Evolutionary conservation across 2,113 vertebrate species (phyloP), one percentile per base, ranked within the genome.

Genomic region (Ranitomeya variabilis): DNA sequence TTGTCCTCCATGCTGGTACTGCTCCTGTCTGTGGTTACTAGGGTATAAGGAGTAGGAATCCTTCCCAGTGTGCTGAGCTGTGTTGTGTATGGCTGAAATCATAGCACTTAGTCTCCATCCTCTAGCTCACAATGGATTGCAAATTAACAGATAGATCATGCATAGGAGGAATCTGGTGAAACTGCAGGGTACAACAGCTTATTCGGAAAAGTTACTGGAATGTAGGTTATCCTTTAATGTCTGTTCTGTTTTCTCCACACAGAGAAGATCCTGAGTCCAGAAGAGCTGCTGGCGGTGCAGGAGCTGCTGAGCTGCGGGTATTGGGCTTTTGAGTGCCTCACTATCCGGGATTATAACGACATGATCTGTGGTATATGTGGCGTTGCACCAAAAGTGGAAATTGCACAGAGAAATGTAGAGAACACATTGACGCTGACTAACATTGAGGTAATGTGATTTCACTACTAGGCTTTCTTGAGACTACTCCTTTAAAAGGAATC

Each of bases 361-460:
- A 99, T 99, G 98, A 99, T 99, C 92, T 99, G 98, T 89, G 98
- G 98, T 19, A 93, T 99, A 91, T 99, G 98, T 85, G 98, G 98
- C 3, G 94, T 99, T 87, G 96, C 97, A 73, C 98, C 98, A 79
- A 99, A 97, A 91, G 91, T 99, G 87, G 98, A 99, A 93, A 95
- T 99, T 88, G 96, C 97, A 6, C 97, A 96, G 89, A 94, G 98
- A 89, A 94, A 95, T 91, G 89, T 92, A 12, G 94, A 94, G 90
- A 97, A 96, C 8, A 96, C 96, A 59, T 94, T 99, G 90, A 95
- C 96, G 84, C 96, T 99, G 57, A 96, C 95, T 91, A 97, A 97
- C n/a, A 96, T 97, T 92, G 97, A 99, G 96, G 98, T 97, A 91
- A 87, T 84, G 62, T 45, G 11, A 3, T 57, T 52, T 52, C n/a